Evolutionary conservation across 1,140 invertebrate species (phyloP).

Genomic region (Bombus picipes): DNA sequence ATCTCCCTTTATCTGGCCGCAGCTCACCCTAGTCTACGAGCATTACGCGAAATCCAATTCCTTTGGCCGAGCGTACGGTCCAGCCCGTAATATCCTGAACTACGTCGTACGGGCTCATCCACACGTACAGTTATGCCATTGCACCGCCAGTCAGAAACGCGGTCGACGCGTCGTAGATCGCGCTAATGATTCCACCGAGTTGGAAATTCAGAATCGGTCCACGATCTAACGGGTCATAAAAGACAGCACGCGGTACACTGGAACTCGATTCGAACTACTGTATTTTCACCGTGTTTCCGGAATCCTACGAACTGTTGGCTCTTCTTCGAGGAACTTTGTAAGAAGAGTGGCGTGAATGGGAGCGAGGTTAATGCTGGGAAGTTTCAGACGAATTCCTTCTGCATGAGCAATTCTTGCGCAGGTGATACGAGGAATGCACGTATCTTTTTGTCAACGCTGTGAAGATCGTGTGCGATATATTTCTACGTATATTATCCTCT

Average conservation of each 20-base stretch:
- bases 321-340: background rate
- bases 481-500: too few relatives aligned
- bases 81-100: constrained; percentile 62
- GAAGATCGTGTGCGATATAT: too few relatives aligned
- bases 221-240: background rate
- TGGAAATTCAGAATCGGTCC: constrained; percentile 22
- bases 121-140: constrained; percentile 5
- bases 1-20: constrained; percentile 52
- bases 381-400: constrained; percentile 5
- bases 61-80: constrained; percentile 60
- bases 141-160: constrained; percentile 26
- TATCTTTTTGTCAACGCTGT: background rate
- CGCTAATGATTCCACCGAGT: constrained; percentile 30
- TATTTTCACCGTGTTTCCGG: background rate
- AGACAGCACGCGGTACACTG: background rate
- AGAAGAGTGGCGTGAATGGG: background rate
- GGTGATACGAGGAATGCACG: background rate
- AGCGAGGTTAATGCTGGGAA: background rate
- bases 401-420: background rate
- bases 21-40: constrained; percentile 36
- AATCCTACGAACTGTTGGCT: background rate
- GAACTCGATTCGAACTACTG: background rate
- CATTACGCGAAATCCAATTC: constrained; percentile 72
- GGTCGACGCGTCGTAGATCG: constrained; percentile 27
- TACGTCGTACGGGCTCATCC: constrained; percentile 39